Evolutionary conservation across 92 coral and sea anemone species (phyloP).

Genomic region (Palythoa caribaeorum): DNA sequence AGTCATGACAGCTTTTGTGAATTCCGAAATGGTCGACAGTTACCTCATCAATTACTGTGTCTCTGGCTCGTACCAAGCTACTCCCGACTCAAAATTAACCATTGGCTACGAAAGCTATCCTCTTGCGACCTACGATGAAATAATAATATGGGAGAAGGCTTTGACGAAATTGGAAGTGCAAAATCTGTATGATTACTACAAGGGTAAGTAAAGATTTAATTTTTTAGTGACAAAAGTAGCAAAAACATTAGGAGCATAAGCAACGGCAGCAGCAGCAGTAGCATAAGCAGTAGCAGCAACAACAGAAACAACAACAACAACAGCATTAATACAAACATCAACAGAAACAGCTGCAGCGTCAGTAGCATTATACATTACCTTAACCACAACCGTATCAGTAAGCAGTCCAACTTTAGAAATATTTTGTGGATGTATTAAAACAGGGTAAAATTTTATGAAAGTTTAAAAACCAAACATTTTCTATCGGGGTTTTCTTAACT

Average conservation of each 20-base stretch:
- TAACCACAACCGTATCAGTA: no score
- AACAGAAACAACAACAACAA: background rate
- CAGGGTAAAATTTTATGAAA: no score
- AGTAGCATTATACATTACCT: no score
- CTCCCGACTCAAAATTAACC: conserved; percentile 1
- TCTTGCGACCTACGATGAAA: conserved; percentile 24
- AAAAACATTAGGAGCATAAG: no score
- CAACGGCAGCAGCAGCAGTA: no score
- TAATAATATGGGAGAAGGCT: conserved; percentile 25
- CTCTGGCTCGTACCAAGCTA: background rate
- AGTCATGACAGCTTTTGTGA: background rate
- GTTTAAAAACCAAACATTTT: no score
- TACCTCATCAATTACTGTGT: background rate
- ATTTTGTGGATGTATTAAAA: no score
- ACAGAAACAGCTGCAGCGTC: background rate
- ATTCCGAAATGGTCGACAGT: background rate
- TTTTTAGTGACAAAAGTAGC: background rate
- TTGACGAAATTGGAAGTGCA: background rate
- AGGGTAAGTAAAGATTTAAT: background rate
- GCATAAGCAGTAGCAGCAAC: background rate
- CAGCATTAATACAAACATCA: no score
- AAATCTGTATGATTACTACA: conserved; percentile 25
- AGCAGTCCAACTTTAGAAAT: no score
- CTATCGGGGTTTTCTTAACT: no score
- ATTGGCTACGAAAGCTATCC: conserved; percentile 9